phyloP scores from a whole-genome alignment of 1,140 invertebrate genomes.

The Campoletis sonorensis region DNA sequence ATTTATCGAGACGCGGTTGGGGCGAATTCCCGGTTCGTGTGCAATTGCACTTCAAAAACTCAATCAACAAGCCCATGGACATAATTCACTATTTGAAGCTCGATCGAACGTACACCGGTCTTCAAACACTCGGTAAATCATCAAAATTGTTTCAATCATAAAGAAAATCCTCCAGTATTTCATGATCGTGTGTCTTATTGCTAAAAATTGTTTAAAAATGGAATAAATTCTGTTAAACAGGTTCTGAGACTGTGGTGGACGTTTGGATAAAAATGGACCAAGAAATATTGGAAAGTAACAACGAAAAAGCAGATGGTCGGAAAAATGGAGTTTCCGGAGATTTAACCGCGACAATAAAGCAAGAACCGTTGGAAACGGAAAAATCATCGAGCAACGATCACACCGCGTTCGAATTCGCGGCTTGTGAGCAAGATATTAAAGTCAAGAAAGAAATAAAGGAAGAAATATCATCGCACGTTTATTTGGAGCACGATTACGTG shows the following conservation, averaged over 20 bases:
- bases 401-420: conserved; percentile 12
- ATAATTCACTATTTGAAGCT: conserved; percentile 89
- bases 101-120: conserved; percentile 89
- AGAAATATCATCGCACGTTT: conserved; percentile 29
- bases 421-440: conserved; percentile 32
- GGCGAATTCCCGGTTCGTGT: conserved; percentile 92
- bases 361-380: conserved; percentile 45
- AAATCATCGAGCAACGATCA: conserved; percentile 24
- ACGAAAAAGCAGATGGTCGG: conserved; percentile 12
- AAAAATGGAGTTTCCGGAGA: neutral
- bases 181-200: neutral
- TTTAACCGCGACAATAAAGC: conserved; percentile 32
- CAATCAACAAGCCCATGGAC: conserved; percentile 86
- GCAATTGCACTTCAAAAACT: conserved; percentile 87
- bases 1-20: conserved; percentile 90
- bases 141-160: too few species aligned
- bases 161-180: neutral
- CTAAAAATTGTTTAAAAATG: neutral
- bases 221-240: conserved; percentile 69
- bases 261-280: conserved; percentile 79
- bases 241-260: conserved; percentile 86
- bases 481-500: conserved; percentile 60
- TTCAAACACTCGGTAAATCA: conserved; percentile 85
- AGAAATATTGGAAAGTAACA: neutral
- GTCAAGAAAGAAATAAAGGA: conserved; percentile 44